phyloP scores from a whole-genome alignment of 2,888 invertebrate genomes.

The Macaria notata region DNA sequence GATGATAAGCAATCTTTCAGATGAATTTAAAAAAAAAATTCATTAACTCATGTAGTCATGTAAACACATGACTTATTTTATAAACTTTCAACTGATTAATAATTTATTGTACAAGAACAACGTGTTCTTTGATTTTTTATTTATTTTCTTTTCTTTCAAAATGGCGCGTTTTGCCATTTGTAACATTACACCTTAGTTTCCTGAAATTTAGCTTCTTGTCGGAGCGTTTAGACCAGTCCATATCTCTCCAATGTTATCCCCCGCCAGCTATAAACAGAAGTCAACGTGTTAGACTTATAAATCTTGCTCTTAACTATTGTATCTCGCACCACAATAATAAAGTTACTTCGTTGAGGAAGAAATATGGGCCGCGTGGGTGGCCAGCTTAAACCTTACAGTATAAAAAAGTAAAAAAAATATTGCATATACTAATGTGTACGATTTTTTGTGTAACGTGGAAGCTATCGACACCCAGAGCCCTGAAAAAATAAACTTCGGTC shows the following conservation, averaged over 20 bases:
- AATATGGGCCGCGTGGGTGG: slow-evolving; percentile 80
- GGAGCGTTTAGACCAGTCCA: no score
- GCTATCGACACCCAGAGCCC: slow-evolving; percentile 62
- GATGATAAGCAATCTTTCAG: no score
- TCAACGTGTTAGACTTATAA: slow-evolving; percentile 82
- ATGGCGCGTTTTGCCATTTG: no score
- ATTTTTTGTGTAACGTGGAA: slow-evolving; percentile 67
- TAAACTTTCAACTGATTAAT: no score
- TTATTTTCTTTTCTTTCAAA: no score
- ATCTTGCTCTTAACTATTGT: slow-evolving; percentile 82
- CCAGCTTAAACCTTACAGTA: slow-evolving; percentile 69
- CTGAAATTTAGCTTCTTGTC: no score
- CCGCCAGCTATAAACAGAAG: slow-evolving; percentile 81
- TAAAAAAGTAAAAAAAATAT: slow-evolving; percentile 44
- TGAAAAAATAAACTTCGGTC: slow-evolving; percentile 70
- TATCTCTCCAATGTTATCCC: slow-evolving; percentile 31
- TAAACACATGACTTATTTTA: no score
- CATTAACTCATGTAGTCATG: no score
- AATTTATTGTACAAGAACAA: no score
- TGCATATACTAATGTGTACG: slow-evolving; percentile 66
- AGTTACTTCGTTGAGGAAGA: slow-evolving; percentile 81
- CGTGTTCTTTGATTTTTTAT: no score
- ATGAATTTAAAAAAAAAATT: no score
- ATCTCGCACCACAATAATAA: slow-evolving; percentile 82
- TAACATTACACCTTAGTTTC: no score